phyloP scores from a whole-genome alignment of 2,113 vertebrate genomes.

The Pelusios castaneus region DNA sequence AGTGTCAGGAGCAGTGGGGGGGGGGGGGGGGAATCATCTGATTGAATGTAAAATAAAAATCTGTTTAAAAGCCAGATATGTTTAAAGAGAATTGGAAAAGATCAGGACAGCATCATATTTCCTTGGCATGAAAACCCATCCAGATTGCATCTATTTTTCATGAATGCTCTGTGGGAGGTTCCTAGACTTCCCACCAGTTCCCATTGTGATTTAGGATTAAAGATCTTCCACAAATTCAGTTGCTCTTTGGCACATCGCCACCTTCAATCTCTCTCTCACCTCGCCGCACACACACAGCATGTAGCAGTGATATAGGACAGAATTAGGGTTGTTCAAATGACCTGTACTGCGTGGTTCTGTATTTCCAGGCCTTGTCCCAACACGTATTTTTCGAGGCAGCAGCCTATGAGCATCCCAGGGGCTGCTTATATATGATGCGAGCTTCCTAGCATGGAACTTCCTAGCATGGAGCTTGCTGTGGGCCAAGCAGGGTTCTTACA shows the following conservation, averaged over 20 bases:
- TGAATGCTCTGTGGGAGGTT: conserved; percentile 63
- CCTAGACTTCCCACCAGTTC: conserved; percentile 51
- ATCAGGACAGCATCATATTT: conserved; percentile 27
- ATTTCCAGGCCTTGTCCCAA: not conserved
- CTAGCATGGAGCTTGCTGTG: accelerated
- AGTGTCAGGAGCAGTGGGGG: not conserved
- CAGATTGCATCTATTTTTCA: conserved; percentile 71
- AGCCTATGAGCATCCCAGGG: not conserved
- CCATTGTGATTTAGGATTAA: conserved; percentile 29
- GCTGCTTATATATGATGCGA: not conserved
- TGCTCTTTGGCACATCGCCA: conserved; percentile 42
- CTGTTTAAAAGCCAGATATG: conserved; percentile 5
- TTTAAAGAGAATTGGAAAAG: conserved; percentile 41
- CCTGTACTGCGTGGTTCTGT: not conserved
- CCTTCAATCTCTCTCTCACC: not conserved
- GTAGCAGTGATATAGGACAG: not conserved
- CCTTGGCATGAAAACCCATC: conserved; percentile 52
- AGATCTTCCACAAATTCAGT: conserved; percentile 54
- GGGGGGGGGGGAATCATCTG: not conserved
- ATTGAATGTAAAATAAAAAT: conserved; percentile 34
- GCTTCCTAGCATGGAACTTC: not conserved
- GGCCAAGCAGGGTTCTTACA: not conserved
- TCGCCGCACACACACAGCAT: not conserved
- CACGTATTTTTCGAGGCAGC: not conserved
- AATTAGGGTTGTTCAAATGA: not conserved